Evolutionary conservation across 1,140 invertebrate species (phyloP), one percentile per base, ranked within the genome.

Genomic region (Eulimnadia texana): DNA sequence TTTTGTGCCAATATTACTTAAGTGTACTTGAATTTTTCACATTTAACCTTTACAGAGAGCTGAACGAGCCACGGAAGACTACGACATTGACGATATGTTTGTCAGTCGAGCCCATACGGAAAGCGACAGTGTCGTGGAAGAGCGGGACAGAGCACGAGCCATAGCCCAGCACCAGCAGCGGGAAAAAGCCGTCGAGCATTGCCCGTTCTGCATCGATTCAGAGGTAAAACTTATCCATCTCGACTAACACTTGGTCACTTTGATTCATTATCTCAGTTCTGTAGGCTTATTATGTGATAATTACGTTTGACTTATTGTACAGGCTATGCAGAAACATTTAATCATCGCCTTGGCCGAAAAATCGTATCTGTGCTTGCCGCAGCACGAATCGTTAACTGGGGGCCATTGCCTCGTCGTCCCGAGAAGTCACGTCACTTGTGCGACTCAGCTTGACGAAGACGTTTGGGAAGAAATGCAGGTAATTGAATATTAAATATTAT

Each of bases 381-480:
- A 79, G 55, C 80, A 82, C 69, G 79, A 82, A 67, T 90, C 91
- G 6, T 72, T 98, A 25, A 84, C 84, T n/a, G 76, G 80, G 60
- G 86, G 86, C 2, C 93, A 98, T 70, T 98, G 93, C 73, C 76
- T 92, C 19, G 83, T 98, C 66, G 79, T 85, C 1, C 88, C 92
- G n/a, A 80, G 87, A 67, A 78, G 84, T 64, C 94, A 98, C 72
- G 74, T 82, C 1, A 67, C 82, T 13, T 85, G 84, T 71, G 80
- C 83, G 58, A 90, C 88, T 0, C 78, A 82, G 64, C 67, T 93
- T 13, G 94, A 98, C 75, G 93, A 98, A 79, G 90, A 98, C 77
- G 82, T 92, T 52, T 96, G 86, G 87, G 78, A 80, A 64, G 93
- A 96, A 77, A 79, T 97, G 49, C 78, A 84, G 77, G 85, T 86